Evolutionary conservation across 2,113 vertebrate genomes (phyloP), one percentile per base, ranked within the genome.

Genomic region (Tachysurus fulvidraco): DNA sequence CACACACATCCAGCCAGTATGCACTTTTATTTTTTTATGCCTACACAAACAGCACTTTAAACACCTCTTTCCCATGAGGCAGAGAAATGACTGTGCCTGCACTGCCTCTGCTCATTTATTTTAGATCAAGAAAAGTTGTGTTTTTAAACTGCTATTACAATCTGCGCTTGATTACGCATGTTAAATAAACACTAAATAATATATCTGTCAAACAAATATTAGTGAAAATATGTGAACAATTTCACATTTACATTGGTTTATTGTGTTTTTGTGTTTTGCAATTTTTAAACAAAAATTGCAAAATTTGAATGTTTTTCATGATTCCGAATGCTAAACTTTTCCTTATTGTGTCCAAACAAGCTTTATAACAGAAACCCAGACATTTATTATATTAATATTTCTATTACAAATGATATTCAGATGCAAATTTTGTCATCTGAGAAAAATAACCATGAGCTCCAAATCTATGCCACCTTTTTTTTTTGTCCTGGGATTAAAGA

Each of bases 1-100:
- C 88, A 88, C 80, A 88, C 69, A 81, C 87, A 81, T 77, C 83
- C 57, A 87, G 83, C 81, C 85, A 83, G 85, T 74, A 46, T 77
- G 60, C 83, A 88, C 69, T 88, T 92, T 84, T 83, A 85, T 91
- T 90, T 91, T 28, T 88, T 88, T 86, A 86, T 76, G 81, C 79
- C 64, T 36, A 69, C 81, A 71, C 83, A 84, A 83, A 87, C 69
- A 71, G 79, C 74, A 60, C 62, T 77, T 79, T 44, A 28, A 57
- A 52, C 74, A 52, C 74, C 67, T 83, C 28, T 52, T 83, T 89
- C 85, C 71, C 74, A 67, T 83, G 81, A 88, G 81, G 57, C 84
- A 80, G 46, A 82, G 76, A 52, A 80, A 55, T 78, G 44, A 83
- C 46, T 50, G 46, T 0, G 60, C 28, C 13, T 55, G 41, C 71